These are phyloP conservation scores for Cephus cinctus DNA, from an alignment of 1,140 invertebrate genomes.

Conservation along the genomic window DNA sequence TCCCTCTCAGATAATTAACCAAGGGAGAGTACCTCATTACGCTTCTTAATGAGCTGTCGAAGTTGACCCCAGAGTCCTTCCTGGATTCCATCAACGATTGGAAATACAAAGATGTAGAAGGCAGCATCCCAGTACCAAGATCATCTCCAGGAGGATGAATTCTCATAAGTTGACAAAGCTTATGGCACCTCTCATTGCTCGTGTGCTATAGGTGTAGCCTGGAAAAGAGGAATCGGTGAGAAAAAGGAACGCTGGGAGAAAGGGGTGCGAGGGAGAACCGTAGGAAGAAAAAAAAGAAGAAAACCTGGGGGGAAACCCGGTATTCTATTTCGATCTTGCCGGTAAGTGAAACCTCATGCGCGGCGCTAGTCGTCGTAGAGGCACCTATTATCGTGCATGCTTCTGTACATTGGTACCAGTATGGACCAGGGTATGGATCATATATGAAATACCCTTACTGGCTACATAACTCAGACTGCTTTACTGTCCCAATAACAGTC, in stretches of 20 bases:
- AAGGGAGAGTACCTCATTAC: slow-evolving; percentile 35
- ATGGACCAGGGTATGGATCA: too few species aligned
- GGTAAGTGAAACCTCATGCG: slow-evolving; percentile 10
- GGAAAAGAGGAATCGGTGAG: too few species aligned
- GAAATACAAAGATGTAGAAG: background rate
- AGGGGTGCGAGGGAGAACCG: too few species aligned
- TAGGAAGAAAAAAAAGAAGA: background rate
- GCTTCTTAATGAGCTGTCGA: slow-evolving; percentile 33
- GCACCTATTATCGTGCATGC: too few species aligned
- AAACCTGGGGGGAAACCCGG: background rate
- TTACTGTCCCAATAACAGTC: slow-evolving; percentile 1
- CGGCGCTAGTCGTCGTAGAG: too few species aligned
- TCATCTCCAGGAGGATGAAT: too few species aligned
- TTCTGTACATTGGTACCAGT: too few species aligned
- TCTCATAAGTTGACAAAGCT: too few species aligned
- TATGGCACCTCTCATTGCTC: too few species aligned
- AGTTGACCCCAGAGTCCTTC: background rate
- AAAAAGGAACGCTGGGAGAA: too few species aligned
- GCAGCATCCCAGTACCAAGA: background rate
- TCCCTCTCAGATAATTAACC: slow-evolving; percentile 37
- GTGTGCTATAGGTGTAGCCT: too few species aligned
- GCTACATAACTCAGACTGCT: slow-evolving; percentile 1
- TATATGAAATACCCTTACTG: too few species aligned
- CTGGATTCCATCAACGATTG: background rate
- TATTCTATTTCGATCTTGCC: slow-evolving; percentile 8